These are phyloP conservation scores for Hipparchia sbordonii DNA, from an alignment of 2,888 invertebrate genomes.

Conservation along the genomic window DNA sequence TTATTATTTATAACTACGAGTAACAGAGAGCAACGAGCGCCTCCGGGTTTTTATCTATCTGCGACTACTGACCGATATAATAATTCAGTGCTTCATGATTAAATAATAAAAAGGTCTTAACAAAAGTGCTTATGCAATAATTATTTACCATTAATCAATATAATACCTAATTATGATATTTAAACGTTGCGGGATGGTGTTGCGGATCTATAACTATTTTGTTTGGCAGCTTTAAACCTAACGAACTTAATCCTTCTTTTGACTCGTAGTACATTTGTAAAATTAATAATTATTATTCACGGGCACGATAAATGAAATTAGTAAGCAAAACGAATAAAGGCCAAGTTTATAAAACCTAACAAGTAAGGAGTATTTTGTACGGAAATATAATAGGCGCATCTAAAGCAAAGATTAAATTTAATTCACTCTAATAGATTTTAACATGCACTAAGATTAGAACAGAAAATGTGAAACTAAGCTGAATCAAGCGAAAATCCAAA, in stretches of 20 bases:
- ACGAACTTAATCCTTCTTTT: too few relatives aligned
- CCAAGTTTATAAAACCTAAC: conserved; percentile 44
- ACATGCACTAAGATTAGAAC: conserved; percentile 29
- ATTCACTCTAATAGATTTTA: conserved; percentile 16
- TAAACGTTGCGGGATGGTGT: too few relatives aligned
- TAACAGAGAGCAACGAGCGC: too few relatives aligned
- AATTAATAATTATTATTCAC: conserved; percentile 18
- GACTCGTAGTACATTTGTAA: background rate
- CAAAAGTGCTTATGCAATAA: too few relatives aligned
- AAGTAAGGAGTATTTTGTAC: conserved; percentile 17
- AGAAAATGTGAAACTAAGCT: conserved; percentile 21
- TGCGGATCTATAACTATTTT: background rate
- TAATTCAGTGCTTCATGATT: too few relatives aligned
- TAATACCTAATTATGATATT: too few relatives aligned
- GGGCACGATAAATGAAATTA: conserved; percentile 41
- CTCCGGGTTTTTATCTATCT: too few relatives aligned
- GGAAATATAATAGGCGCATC: conserved; percentile 10
- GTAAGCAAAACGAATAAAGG: conserved; percentile 46
- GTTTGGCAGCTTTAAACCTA: conserved; percentile 11
- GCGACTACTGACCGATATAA: too few relatives aligned
- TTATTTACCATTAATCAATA: too few relatives aligned
- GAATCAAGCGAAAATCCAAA: conserved; percentile 25
- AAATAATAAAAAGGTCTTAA: too few relatives aligned
- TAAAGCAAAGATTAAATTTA: conserved; percentile 11
- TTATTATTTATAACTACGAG: background rate